Evolutionary conservation across 2,888 invertebrate genomes (phyloP).

Genomic region (Panopea generosa): DNA sequence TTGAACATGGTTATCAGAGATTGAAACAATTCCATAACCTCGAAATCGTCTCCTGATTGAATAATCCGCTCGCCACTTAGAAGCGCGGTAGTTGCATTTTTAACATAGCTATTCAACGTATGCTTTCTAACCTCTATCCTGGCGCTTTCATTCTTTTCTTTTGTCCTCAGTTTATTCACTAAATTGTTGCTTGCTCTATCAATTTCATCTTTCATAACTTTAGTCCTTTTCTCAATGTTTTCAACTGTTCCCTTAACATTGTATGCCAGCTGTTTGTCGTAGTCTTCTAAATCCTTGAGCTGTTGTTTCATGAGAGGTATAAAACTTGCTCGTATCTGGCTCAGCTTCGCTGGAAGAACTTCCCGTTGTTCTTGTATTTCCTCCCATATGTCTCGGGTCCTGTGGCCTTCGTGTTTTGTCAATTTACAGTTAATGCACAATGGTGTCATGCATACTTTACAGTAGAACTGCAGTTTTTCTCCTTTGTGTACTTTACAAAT

Average conservation of each 20-base stretch:
- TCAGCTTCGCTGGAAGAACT: constrained; percentile 47
- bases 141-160: constrained; percentile 37
- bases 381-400: constrained; percentile 51
- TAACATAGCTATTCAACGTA: constrained; percentile 34
- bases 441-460: constrained; percentile 50
- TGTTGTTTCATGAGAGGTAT: constrained; percentile 57
- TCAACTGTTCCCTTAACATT: constrained; percentile 56
- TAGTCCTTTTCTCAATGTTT: constrained; percentile 50
- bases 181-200: constrained; percentile 49
- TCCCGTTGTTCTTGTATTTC: constrained; percentile 59
- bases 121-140: constrained; percentile 39
- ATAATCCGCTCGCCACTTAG: constrained; percentile 52
- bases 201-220: constrained; percentile 56
- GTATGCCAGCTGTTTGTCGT: constrained; percentile 37
- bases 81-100: constrained; percentile 46
- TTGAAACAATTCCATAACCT: constrained; percentile 62
- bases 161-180: constrained; percentile 41
- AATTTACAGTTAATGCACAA: constrained; percentile 60
- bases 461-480: constrained; percentile 59
- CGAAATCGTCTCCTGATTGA: constrained; percentile 55
- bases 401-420: constrained; percentile 63
- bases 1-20: constrained; percentile 41
- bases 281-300: constrained; percentile 51
- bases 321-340: constrained; percentile 52
- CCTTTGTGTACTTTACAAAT: constrained; percentile 45